Conservation (phyloP, 1,140 invertebrate species). For the Drosophila mayri region DNA sequence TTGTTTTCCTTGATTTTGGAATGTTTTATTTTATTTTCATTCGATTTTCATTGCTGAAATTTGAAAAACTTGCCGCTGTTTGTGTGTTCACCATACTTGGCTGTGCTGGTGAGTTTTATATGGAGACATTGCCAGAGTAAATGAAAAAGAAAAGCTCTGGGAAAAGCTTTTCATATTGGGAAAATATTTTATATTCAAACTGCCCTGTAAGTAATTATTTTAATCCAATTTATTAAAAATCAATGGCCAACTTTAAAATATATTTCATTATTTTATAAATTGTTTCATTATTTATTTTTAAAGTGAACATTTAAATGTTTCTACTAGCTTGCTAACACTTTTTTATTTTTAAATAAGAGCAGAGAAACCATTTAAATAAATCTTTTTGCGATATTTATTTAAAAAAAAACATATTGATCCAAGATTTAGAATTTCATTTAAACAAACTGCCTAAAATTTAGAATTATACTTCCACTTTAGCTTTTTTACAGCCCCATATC, state of each 20-base stretch:
- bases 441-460: neutral
- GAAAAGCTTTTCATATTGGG: conserved; percentile 13
- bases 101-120: conserved; percentile 23
- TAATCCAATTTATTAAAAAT: neutral
- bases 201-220: neutral
- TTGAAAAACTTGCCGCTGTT: conserved; percentile 41
- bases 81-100: neutral
- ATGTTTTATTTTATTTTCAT: neutral
- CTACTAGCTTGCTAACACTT: neutral
- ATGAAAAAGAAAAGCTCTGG: conserved; percentile 4
- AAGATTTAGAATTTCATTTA: neutral
- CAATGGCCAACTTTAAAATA: neutral
- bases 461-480: neutral
- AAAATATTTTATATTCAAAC: conserved; percentile 1
- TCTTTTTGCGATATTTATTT: neutral
- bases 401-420: neutral
- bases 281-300: neutral
- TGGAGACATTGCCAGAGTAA: conserved; percentile 11
- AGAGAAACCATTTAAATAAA: neutral
- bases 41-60: conserved; percentile 1
- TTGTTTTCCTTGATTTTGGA: neutral
- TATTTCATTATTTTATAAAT: neutral
- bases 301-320: neutral
- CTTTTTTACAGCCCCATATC: conserved; percentile 58
- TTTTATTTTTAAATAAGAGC: neutral